Conservation (phyloP, 2,797 vertebrate species). For the Margarornis squamiger region DNA sequence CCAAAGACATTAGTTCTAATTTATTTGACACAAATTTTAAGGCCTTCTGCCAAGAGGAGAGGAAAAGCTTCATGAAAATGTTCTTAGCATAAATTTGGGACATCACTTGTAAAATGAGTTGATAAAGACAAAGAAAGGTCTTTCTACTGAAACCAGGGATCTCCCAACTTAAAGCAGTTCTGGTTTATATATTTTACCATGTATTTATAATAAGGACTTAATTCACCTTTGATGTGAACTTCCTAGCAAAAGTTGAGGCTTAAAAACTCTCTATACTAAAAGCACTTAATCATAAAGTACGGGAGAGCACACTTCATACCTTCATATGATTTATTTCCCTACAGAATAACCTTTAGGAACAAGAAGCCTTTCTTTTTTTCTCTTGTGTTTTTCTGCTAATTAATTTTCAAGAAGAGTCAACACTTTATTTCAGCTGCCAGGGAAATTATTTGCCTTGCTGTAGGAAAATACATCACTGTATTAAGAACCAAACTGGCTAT, state of each 20-base stretch:
- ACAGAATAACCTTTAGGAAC: slow-evolving; percentile 59
- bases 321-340: slow-evolving; percentile 53
- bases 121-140: slow-evolving; percentile 30
- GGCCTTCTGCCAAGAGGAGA: slow-evolving; percentile 67
- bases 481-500: neutral
- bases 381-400: slow-evolving; percentile 49
- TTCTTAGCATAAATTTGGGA: slow-evolving; percentile 58
- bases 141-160: slow-evolving; percentile 46
- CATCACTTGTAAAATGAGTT: slow-evolving; percentile 41
- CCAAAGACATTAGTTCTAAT: slow-evolving; percentile 71
- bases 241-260: slow-evolving; percentile 49
- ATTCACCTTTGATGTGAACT: slow-evolving; percentile 63
- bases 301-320: neutral
- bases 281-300: slow-evolving; percentile 50
- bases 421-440: slow-evolving; percentile 49
- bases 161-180: slow-evolving; percentile 31
- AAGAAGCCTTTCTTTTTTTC: slow-evolving; percentile 60
- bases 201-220: slow-evolving; percentile 43
- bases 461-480: neutral
- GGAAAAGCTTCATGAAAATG: slow-evolving; percentile 34
- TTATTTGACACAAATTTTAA: slow-evolving; percentile 76
- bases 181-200: slow-evolving; percentile 43
- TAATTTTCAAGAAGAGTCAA: slow-evolving; percentile 61
- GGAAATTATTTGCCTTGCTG: neutral
- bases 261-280: slow-evolving; percentile 12